Evolutionary conservation across 2,888 invertebrate species (phyloP), one percentile per base, ranked within the genome.

Genomic region (Harpalus rufipes): DNA sequence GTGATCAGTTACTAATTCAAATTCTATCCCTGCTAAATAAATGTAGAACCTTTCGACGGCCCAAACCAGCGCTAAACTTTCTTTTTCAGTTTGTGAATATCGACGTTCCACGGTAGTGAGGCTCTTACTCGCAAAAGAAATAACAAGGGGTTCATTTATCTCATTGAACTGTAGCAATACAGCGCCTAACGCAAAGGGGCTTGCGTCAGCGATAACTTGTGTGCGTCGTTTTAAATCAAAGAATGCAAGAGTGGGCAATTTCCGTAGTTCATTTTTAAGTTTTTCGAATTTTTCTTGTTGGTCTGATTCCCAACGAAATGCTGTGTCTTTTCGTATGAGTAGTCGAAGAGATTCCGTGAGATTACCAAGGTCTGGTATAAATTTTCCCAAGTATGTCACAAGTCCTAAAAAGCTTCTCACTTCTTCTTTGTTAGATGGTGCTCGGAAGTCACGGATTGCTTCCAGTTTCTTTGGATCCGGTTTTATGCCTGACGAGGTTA

Each of bases 1-100:
- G n/a, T 68, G 68, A 14, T 68, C 12, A n/a, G 68, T 68, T 14
- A 68, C 14, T n/a, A 21, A 12, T n/a, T 68, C 68, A 68, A 68
- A 68, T 68, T 68, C 21, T 25, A 39, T 7, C 32, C 8, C 68
- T 14, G 12, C 32, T 68, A 68, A 25, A 25, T 68, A 32, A 3
- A n/a, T 12, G n/a, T 68, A 39, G 18, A 25, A 25, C 7, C 32
- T 21, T 7, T 68, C 18, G 6, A 39, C 21, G 6, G 21, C 68
- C 68, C 68, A 68, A 1, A 68, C 25, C 10, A 68, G 12, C 12
- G 12, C 39, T 25, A 68, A 25, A 68, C 12, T 39, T 16, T 68
- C 68, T 25, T 68, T 68, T 7, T 68, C 68, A 25, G 68, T 68
- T 68, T 68, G 68, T 7, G 32, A 32, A 8, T 68, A 68, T 12